Percentiles rank a stretch among this genome's conserved stretches.
These are phyloP conservation scores for Phyllotis vaccarum DNA, from an alignment of 2,797 vertebrate species.

Conservation along the genomic window DNA sequence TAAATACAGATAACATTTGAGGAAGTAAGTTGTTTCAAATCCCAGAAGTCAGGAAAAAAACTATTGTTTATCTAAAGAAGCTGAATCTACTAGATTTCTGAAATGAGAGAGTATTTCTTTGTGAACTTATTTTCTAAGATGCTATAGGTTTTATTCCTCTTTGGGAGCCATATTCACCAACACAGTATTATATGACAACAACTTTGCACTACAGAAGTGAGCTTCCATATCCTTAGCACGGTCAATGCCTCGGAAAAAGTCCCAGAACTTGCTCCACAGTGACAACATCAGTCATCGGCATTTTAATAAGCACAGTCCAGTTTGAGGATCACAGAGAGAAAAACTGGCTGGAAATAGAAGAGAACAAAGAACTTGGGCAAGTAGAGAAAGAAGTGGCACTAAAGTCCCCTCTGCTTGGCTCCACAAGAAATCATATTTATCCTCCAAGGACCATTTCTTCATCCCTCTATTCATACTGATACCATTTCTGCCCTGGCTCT, in stretches of 20 bases:
- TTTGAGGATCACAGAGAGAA: conserved; percentile 44
- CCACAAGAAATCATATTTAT: conserved; percentile 50
- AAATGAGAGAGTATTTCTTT: conserved; percentile 65
- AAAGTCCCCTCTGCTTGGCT: conserved; percentile 62
- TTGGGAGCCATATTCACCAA: neutral
- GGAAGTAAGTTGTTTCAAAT: conserved; percentile 83
- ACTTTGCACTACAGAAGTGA: neutral
- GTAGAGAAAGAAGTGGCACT: conserved; percentile 69
- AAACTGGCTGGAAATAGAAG: conserved; percentile 23
- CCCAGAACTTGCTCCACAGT: neutral
- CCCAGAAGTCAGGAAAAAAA: conserved; percentile 73
- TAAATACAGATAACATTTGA: conserved; percentile 82
- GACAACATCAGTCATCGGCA: neutral
- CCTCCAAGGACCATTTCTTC: conserved; percentile 51
- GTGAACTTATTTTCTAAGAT: conserved; percentile 67
- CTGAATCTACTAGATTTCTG: conserved; percentile 71
- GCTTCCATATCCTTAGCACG: neutral
- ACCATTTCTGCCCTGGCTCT: neutral
- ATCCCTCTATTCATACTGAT: neutral
- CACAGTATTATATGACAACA: neutral
- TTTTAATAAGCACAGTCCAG: neutral
- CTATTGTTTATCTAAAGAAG: conserved; percentile 48
- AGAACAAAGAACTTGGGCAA: conserved; percentile 63
- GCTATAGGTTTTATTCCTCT: conserved; percentile 65
- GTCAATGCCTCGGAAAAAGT: neutral